A percentile compares a stretch with the other conserved stretches of the same genome.
These are phyloP conservation scores for Mythimna impura DNA, from an alignment of 2,888 invertebrate species.

Conservation along the genomic window DNA sequence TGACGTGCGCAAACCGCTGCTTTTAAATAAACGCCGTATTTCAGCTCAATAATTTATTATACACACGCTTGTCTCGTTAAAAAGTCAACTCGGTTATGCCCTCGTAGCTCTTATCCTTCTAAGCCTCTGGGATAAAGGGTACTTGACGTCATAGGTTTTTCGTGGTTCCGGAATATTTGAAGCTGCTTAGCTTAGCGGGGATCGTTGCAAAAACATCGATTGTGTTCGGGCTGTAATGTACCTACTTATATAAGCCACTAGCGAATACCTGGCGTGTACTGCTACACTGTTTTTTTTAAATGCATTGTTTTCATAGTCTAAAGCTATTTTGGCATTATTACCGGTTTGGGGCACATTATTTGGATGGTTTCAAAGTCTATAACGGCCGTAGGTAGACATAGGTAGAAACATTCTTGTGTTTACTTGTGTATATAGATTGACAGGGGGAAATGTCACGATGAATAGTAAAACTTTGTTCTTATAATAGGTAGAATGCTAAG, in stretches of 20 bases:
- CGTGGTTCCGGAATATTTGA: conserved; percentile 53
- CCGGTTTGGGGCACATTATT: no score
- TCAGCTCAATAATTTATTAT: conserved; percentile 61
- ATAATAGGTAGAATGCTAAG: not conserved
- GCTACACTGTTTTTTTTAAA: no score
- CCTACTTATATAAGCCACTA: not conserved
- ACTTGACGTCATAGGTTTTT: conserved; percentile 60
- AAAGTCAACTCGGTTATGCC: conserved; percentile 56
- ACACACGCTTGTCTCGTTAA: conserved; percentile 52
- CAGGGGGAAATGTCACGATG: not conserved
- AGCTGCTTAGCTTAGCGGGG: conserved; percentile 26
- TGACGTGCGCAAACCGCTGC: conserved; percentile 69
- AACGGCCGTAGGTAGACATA: no score
- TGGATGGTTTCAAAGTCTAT: no score
- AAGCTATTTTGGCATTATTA: no score
- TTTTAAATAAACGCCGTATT: conserved; percentile 67
- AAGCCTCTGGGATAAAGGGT: conserved; percentile 60
- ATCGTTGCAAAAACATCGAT: conserved; percentile 39
- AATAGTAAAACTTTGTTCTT: not conserved
- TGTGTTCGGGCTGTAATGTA: conserved; percentile 16
- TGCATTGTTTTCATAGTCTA: no score
- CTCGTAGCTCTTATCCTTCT: conserved; percentile 52
- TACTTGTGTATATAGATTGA: not conserved
- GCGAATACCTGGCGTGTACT: not conserved
- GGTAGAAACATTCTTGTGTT: no score